Base-by-base conservation (phyloP, 2,113 vertebrate genomes). In the Apodemus speciosus region DNA sequence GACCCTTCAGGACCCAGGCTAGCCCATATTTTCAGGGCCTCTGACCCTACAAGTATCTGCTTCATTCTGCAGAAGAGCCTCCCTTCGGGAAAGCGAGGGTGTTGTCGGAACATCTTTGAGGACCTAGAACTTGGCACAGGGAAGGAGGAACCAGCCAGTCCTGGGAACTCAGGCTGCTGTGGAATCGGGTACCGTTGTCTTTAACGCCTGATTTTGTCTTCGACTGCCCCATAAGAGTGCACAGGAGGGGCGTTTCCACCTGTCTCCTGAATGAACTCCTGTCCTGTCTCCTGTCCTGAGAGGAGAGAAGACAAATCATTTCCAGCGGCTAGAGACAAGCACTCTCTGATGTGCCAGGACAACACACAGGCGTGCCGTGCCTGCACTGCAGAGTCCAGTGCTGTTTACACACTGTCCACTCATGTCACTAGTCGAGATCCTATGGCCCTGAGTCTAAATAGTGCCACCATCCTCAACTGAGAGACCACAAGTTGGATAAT, bases 81-180 rank as follows among this genome's bases (percentile, higher is more conserved):
- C 43, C 8, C 0, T 71, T 90, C 75, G 40, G 35, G 49, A 62
- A 89, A 89, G 18, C 40, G 73, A 91, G 21, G 46, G 40, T 38
- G 8, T n/a, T 51, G 4, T 35, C 38, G 46, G 40, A n/a, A 49
- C 20, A 0, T 38, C 53, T 85, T 18, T 40, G 30, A 25, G 76
- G 30, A 0, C 32, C 25, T 77, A 23, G 51, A 68, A 20, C 0
- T 0, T 53, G 32, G 66, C 10, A 0, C 9, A 0, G 20, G 58
- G 14, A 68, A 60, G 10, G 23, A 11, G 58, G 72, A 30, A 51
- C 86, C 40, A 14, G 68, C 30, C 6, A 3, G 56, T 64, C n/a
- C 25, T 43, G 5, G 30, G 87, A 49, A 1, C 69, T 21, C 51
- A 7, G 64, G 64, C 56, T 40, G 64, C 88, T 35, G 14, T 81